Evolutionary conservation across 2,888 invertebrate genomes (phyloP), one percentile per base, ranked within the genome.

Genomic region (Trissolcus japonicus): DNA sequence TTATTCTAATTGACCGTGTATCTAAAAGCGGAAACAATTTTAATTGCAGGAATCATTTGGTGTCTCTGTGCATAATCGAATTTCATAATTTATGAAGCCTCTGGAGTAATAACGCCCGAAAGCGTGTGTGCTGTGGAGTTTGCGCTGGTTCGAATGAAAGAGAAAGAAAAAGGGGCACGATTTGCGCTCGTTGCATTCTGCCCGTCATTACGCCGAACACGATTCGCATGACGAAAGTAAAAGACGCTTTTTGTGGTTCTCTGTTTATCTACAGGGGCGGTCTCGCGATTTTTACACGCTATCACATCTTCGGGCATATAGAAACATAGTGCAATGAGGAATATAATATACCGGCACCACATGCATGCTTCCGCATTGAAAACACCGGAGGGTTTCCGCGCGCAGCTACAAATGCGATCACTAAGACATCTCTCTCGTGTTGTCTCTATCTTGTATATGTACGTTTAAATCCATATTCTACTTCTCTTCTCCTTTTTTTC

Each of bases 321-420:
- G 69, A 74, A 55, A 55, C 73, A 69, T 61, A 74, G 73, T 54
- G 78, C 69, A 61, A 74, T 54, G 59, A 60, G 69, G 54, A 66
- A 61, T 74, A 62, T 74, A 62, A 74, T 69, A 78, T 66, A 65
- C 46, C 46, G 19, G 57, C 54, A 60, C 63, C n/a, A n/a, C n/a
- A n/a, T 72, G 60, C 74, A 75, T 16, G 80, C 84, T 86, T 86
- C 86, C 85, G 86, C 84, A 81, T 86, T 84, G 79, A 72, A 61
- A 74, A 80, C 79, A 74, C 75, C 80, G 77, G 80, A 78, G 80
- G 80, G 83, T 85, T 84, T 82, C 83, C 84, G 80, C 83, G 80
- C 80, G 77, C 81, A 80, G 83, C 82, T 83, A 83, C 81, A 82
- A 85, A 85, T 84, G 84, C 83, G 83, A 82, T 80, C 77, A 72